Evolutionary conservation across 2,888 invertebrate species (phyloP), one percentile per base, ranked within the genome.

Genomic region (Coronaproctus castanopsis): DNA sequence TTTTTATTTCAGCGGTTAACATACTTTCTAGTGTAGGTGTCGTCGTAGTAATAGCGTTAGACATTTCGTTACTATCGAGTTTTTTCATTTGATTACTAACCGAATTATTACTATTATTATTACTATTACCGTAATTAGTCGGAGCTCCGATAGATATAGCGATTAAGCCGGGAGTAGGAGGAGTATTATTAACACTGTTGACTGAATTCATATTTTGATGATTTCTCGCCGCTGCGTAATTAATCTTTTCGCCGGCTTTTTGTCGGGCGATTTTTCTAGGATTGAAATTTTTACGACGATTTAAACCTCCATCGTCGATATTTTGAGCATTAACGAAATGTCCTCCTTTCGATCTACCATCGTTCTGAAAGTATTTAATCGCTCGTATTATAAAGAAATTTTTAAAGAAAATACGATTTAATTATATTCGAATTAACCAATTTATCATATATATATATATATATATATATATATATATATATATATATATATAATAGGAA

Each of bases 221-320:
- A 22, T 2, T 22, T 1, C 21, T 14, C n/a, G 10, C 8, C 18
- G n/a, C 49, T 19, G 20, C 53, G 24, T 58, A 50, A 19, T 53
- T 48, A 3, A 49, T 23, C 3, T 50, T 18, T 36, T 59, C 59
- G 49, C 58, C 63, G 52, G 63, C 64, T 50, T 24, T 57, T 24
- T 63, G 62, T 23, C 64, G 58, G 49, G 60, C 69, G 48, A 73
- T 65, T 66, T 70, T 71, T 62, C 72, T 71, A 19, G 73, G 73
- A 62, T 70, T 69, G 54, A 68, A 71, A 64, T 65, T 72, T 64
- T 75, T 75, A 22, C 74, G 67, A 24, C 73, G 66, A 61, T 67
- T 72, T 2, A 65, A 65, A 24, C 65, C 65, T 55, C 69, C 68
- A 57, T 65, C 64, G 52, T 66, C 63, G 36, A 54, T 2, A 23